Evolutionary conservation across 30 jellyfish, hydroid and myxozoan species (phyloP).

Genomic region (Chrysaora quinquecirrha): DNA sequence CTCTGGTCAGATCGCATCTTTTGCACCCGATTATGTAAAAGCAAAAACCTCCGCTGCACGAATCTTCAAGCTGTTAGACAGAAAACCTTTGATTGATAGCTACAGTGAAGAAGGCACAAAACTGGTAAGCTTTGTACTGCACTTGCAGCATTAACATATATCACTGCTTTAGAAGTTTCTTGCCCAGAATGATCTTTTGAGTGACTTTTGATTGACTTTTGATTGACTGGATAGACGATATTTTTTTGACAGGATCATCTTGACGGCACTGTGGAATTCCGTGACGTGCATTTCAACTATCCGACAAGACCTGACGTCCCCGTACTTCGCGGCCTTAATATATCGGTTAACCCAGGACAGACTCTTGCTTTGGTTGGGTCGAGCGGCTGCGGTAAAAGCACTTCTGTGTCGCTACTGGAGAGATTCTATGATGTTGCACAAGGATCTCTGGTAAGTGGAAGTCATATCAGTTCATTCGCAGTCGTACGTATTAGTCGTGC

Average conservation of each 20-base stretch:
- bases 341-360: slow-evolving; percentile 69
- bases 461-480: too few relatives aligned
- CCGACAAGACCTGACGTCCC: slow-evolving; percentile 83
- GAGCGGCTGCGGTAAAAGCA: slow-evolving; percentile 90
- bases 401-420: slow-evolving; percentile 67
- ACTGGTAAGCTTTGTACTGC: slow-evolving; percentile 74
- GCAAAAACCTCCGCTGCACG: slow-evolving; percentile 96
- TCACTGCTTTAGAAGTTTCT: too few relatives aligned
- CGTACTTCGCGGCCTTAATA: slow-evolving; percentile 49
- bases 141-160: too few relatives aligned
- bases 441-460: slow-evolving; percentile 58
- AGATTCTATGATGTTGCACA: slow-evolving; percentile 68
- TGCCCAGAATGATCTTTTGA: too few relatives aligned
- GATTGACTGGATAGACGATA: too few relatives aligned
- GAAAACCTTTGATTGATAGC: slow-evolving; percentile 71
- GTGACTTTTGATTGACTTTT: too few relatives aligned
- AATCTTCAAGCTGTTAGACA: slow-evolving; percentile 75
- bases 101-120: slow-evolving; percentile 56
- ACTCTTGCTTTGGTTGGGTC: slow-evolving; percentile 85
- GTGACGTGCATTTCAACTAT: slow-evolving; percentile 61
- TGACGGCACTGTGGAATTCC: slow-evolving; percentile 65
- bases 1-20: slow-evolving; percentile 92
- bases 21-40: slow-evolving; percentile 94
- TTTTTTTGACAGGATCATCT: not conserved
- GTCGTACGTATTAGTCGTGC: too few relatives aligned